Percentiles rank a stretch among this genome's conserved stretches.
phyloP scores from a whole-genome alignment of 53 echinoderm and acorn worm genomes.

The Glandiceps talaboti region DNA sequence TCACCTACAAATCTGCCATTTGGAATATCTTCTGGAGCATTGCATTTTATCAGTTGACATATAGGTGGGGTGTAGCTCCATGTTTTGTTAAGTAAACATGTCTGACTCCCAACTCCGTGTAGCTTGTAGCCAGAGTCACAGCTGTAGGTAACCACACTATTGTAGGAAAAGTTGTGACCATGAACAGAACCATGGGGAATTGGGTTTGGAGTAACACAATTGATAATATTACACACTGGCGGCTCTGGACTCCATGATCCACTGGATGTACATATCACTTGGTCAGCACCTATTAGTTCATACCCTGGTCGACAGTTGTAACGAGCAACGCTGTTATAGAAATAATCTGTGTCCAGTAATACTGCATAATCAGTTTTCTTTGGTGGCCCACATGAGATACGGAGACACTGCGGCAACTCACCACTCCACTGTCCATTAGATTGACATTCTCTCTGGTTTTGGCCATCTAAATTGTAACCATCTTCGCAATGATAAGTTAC shows the following conservation, averaged over 20 bases:
- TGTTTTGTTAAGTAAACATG: constrained; percentile 13
- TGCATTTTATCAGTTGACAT: constrained; percentile 50
- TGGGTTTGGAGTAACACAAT: not conserved
- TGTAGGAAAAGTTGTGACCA: constrained; percentile 7
- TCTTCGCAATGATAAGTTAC: constrained; percentile 35
- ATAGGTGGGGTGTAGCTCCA: constrained; percentile 29
- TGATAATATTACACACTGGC: not conserved
- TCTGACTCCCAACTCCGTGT: constrained; percentile 7
- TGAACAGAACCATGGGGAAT: not conserved
- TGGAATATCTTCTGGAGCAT: constrained; percentile 12
- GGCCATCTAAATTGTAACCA: constrained; percentile 32
- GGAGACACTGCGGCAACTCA: not conserved
- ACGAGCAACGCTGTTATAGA: not conserved
- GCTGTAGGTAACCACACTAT: constrained; percentile 24
- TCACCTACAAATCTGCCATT: not conserved
- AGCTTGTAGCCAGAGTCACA: constrained; percentile 36
- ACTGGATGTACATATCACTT: constrained; percentile 14
- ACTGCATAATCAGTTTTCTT: not conserved
- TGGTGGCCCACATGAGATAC: not conserved
- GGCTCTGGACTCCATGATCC: constrained; percentile 20
- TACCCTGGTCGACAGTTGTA: not conserved
- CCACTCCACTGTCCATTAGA: constrained; percentile 47
- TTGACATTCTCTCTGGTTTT: constrained; percentile 21
- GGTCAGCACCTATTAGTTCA: not conserved
- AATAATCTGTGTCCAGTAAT: not conserved